Base-by-base conservation (phyloP, 2,888 invertebrate genomes). In the Neocrepidodera transversa region DNA sequence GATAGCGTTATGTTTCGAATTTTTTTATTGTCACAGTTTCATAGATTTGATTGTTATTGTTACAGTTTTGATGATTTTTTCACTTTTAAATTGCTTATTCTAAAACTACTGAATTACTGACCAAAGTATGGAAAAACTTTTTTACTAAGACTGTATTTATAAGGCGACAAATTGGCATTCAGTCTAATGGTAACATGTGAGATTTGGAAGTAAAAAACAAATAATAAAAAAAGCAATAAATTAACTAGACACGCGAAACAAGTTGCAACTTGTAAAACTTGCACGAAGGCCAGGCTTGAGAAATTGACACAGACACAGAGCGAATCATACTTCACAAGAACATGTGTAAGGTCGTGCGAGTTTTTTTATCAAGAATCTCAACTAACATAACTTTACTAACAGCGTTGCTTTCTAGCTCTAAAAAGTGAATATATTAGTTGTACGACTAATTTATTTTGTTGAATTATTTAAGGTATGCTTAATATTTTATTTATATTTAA, bases 321-420 rank as follows among this genome's bases (percentile, higher is more conserved):
- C 8, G 40, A 40, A 40, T 40, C 40, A 40, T 40, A 40, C 40
- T 40, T 40, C 17, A 40, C 40, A 16, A 40, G 40, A 40, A 40
- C 40, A 40, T 40, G 40, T 40, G 40, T 40, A 40, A 40, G 40
- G 40, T 40, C 40, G 40, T 40, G 40, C 17, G 40, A 40, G 16
- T 40, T 40, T 40, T 40, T 40, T 40, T 40, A 40, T 40, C 40
- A 18, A 13, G 16, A 40, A 40, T 40, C 40, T 40, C 16, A 10
- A 17, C 16, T 7, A 40, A 40, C 36, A 16, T 17, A 40, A 40
- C 40, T 11, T n/a, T 11, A 40, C 40, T 18, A 40, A 10, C 28
- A 23, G 23, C 6, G 23, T 23, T 23, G 23, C 10, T 8, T 28
- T 28, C 28, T 10, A 28, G 28, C 10, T 28, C n/a, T 28, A 8